Evolutionary conservation across 1,140 invertebrate species (phyloP), one percentile per base, ranked within the genome.

Genomic region (Cyphomyrmex costatus): DNA sequence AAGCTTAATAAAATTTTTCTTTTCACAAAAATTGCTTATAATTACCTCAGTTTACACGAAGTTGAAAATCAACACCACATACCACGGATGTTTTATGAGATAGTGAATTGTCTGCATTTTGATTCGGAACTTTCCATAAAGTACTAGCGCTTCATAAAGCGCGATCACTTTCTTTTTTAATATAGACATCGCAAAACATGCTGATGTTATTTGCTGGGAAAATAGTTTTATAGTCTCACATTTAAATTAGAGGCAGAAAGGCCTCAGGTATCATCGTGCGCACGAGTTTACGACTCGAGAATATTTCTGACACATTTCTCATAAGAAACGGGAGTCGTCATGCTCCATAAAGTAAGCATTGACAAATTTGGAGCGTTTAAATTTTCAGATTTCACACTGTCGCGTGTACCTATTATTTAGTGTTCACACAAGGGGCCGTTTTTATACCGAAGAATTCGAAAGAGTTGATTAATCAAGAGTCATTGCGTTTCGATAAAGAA

Each of bases 241-340:
- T 46, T 68, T 68, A 46, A 68, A 61, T 30, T n/a, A n/a, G n/a
- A n/a, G n/a, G 4, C 24, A 58, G 63, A 33, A 66, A n/a, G 7
- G 4, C n/a, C 19, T 68, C 65, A 49, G 36, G 65, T 68, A 68
- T 46, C 36, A 46, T 66, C 6, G 21, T 10, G 7, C 4, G 33
- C 63, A 36, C 10, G 16, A 65, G 5, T 49, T 49, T 49, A 68
- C 21, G n/a, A 24, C 6, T 68, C 12, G 5, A 46, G 6, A 6
- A 0, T 21, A 68, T 21, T 68, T 68, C 7, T 24, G n/a, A 24
- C 4, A 3, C 12, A 21, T 46, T 65, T 4, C 24, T 68, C 21
- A 68, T 49, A 68, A 68, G 49, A 46, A 66, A 49, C 12, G 14
- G 6, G 0, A 24, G 0, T 24, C 12, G 27, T 68, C 14, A 24